A percentile compares a stretch with the other conserved stretches of the same genome.
phyloP scores from a whole-genome alignment of 2,113 vertebrate genomes.

The human region DNA sequence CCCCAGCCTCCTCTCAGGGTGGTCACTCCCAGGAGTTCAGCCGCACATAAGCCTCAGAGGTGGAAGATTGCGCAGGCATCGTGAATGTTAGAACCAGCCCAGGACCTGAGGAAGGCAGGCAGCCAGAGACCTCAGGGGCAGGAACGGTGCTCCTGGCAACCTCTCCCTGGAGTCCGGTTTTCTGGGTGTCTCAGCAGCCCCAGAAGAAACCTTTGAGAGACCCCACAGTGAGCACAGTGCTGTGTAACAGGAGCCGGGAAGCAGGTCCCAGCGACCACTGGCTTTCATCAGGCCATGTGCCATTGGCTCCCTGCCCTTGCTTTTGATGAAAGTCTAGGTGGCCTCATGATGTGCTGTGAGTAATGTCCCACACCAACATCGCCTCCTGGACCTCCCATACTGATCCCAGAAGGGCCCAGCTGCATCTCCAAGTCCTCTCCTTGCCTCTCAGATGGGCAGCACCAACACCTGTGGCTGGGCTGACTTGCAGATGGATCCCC shows the following conservation, averaged over 20 bases:
- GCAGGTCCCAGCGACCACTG: not conserved
- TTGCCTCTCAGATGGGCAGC: not conserved
- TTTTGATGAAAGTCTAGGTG: fast-evolving
- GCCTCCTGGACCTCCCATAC: not conserved
- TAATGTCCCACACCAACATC: not conserved
- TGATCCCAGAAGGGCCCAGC: not conserved
- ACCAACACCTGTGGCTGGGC: not conserved
- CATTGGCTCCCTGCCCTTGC: not conserved
- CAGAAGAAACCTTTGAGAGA: not conserved
- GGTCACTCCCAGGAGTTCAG: not conserved
- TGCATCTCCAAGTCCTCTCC: not conserved
- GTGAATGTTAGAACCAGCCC: not conserved
- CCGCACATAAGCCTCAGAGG: not conserved
- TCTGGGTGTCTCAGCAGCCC: not conserved
- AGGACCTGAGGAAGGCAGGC: not conserved
- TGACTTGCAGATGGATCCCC: too few relatives aligned
- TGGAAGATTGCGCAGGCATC: not conserved
- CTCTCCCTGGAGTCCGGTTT: not conserved
- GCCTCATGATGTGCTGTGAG: fast-evolving
- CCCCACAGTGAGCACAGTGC: fast-evolving
- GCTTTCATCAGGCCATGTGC: fast-evolving
- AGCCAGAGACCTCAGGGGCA: not conserved
- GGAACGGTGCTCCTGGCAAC: not conserved
- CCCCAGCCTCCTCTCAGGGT: not conserved
- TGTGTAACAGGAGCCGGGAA: not conserved